A percentile compares a stretch with the other conserved stretches of the same genome.
phyloP scores from a whole-genome alignment of 2,797 vertebrate species.

The Enteromius treurensis region DNA sequence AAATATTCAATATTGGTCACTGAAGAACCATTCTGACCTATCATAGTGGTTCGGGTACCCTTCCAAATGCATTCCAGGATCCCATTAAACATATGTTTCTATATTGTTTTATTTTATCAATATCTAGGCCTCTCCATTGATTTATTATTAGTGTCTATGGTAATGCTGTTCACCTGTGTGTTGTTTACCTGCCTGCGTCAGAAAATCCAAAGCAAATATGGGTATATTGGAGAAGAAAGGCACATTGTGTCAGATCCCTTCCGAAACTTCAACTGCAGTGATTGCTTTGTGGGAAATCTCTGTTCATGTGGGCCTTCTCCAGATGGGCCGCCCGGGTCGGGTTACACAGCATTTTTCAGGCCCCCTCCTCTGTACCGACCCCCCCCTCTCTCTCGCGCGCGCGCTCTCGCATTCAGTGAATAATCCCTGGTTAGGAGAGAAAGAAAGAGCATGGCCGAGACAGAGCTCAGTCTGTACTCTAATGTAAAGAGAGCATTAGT shows the following conservation, averaged over 20 bases:
- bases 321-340: conserved; percentile 78
- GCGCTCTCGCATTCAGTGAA: conserved; percentile 33
- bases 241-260: conserved; percentile 69
- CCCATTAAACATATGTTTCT: background rate
- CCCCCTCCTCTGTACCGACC: conserved; percentile 64
- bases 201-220: conserved; percentile 42
- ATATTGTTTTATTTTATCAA: conserved; percentile 26
- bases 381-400: conserved; percentile 55
- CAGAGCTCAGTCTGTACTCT: conserved; percentile 71
- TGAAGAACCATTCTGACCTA: conserved; percentile 1
- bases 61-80: background rate
- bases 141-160: background rate
- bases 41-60: background rate
- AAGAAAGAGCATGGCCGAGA: conserved; percentile 65
- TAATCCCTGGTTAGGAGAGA: conserved; percentile 50
- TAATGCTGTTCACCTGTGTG: background rate
- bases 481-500: conserved; percentile 78
- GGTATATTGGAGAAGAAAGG: conserved; percentile 39
- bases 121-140: conserved; percentile 18
- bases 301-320: conserved; percentile 76
- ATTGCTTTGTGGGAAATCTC: conserved; percentile 80
- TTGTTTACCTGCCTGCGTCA: conserved; percentile 11
- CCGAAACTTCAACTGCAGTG: conserved; percentile 72
- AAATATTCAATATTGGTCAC: background rate
- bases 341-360: conserved; percentile 80